Percentiles rank a stretch among this genome's conserved stretches.
Conservation (phyloP, 53 echinoderm and acorn worm genomes). For the Temnopleurus reevesii region DNA sequence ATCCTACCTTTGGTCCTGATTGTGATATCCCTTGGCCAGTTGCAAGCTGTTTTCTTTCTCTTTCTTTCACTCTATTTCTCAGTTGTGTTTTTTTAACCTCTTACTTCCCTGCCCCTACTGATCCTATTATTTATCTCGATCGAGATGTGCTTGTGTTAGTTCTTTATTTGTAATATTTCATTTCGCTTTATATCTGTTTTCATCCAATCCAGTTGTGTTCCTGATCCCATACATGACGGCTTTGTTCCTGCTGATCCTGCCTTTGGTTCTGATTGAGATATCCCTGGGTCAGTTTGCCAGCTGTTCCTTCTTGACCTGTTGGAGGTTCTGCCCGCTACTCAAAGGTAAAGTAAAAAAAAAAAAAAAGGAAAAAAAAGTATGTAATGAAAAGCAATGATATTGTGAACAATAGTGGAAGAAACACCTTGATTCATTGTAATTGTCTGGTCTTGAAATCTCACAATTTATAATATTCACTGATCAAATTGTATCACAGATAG, state of each 20-base stretch:
- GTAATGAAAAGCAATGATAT: no score
- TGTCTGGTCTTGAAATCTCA: no score
- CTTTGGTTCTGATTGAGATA: conserved; percentile 61
- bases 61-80: not conserved
- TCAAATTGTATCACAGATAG: no score
- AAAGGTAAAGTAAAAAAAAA: no score
- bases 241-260: conserved; percentile 62
- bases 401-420: no score
- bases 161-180: not conserved
- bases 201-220: conserved; percentile 59
- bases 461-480: no score
- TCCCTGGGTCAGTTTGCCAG: conserved; percentile 69
- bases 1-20: conserved; percentile 27
- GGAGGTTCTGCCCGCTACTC: conserved; percentile 64
- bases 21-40: not conserved
- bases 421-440: no score
- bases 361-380: no score
- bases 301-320: conserved; percentile 56
- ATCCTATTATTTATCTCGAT: no score
- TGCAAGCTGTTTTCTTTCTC: not conserved
- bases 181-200: not conserved
- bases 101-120: no score
- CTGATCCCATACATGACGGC: conserved; percentile 66
- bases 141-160: not conserved
- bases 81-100: no score